Base-by-base conservation (phyloP, 2,113 vertebrate species). In the Gymnorhina tibicen region DNA sequence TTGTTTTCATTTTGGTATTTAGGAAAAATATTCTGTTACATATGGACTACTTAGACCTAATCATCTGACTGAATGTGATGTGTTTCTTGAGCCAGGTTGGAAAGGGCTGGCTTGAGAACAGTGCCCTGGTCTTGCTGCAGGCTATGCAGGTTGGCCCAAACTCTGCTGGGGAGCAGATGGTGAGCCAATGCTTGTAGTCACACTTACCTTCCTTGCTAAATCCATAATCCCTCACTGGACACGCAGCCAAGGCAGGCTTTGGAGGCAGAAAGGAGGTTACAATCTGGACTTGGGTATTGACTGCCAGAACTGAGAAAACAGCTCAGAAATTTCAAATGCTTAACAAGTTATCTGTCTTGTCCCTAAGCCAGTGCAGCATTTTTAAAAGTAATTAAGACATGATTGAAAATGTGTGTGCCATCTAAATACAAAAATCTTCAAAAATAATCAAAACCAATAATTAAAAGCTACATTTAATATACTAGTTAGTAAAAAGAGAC, bases 171-270 rank as follows among this genome's bases (percentile, higher is more conserved):
- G 99, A 99, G 99, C 99, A 99, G 99, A 99, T 99, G 99, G 99
- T 97, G 97, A 99, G 99, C 99, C 99, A 99, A 99, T 99, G 99
- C 99, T 99, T 99, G 99, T 99, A 99, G 99, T 99, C 99, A 99
- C 99, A 99, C 99, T 99, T 99, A 99, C 99, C 99, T 99, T 99
- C 99, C 99, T 99, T 99, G 98, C 99, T 99, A 99, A 99, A 99
- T 99, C 99, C 99, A 99, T 99, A 99, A 99, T 99, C 99, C 99
- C 99, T 99, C 99, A 97, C 98, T 99, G 99, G 99, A 99, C 98
- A 98, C 98, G 99, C 98, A 99, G 99, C 99, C 99, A 99, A 99
- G 99, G 98, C 99, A 99, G 99, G 98, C 99, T 99, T 99, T 99
- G 99, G 99, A 99, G 99, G 98, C 98, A 99, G 98, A 99, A 99